These are phyloP conservation scores for Drosophila pachea DNA, from an alignment of 1,140 invertebrate species.

Conservation along the genomic window DNA sequence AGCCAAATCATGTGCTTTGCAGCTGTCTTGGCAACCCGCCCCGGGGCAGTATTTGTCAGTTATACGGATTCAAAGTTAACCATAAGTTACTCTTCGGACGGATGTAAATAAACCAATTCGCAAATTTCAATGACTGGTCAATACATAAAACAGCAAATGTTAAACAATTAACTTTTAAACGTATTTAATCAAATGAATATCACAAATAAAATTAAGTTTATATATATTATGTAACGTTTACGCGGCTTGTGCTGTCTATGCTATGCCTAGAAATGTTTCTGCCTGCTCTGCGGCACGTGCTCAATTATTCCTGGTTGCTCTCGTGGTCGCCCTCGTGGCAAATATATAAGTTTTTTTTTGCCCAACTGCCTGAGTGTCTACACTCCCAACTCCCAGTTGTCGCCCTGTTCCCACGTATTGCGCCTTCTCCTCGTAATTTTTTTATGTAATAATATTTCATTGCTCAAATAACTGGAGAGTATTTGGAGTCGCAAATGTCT, in stretches of 20 bases:
- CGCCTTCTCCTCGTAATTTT: constrained; percentile 59
- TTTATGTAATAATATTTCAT: constrained; percentile 78
- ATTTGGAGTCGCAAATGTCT: constrained; percentile 48
- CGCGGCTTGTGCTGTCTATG: constrained; percentile 19
- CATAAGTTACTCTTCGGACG: constrained; percentile 68
- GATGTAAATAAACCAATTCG: constrained; percentile 24
- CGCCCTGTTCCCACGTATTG: constrained; percentile 28
- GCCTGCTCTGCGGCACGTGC: constrained; percentile 47
- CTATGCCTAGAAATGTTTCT: constrained; percentile 3
- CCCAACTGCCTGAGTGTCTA: background rate
- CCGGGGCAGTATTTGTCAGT: constrained; percentile 42
- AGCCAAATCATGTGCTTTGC: too few species aligned
- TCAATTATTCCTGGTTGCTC: constrained; percentile 49
- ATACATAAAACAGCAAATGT: background rate
- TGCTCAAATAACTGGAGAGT: constrained; percentile 69
- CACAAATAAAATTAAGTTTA: constrained; percentile 1
- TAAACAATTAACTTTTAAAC: background rate
- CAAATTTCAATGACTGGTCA: too few species aligned
- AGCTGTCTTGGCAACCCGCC: constrained; percentile 14
- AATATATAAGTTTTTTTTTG: constrained; percentile 22
- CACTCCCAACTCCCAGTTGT: background rate
- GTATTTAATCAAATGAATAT: background rate
- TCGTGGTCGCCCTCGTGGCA: constrained; percentile 22
- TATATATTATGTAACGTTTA: constrained; percentile 43
- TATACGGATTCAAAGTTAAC: constrained; percentile 72